phyloP scores from a whole-genome alignment of 2,113 vertebrate species.

The Sphaerodactylus townsendi region DNA sequence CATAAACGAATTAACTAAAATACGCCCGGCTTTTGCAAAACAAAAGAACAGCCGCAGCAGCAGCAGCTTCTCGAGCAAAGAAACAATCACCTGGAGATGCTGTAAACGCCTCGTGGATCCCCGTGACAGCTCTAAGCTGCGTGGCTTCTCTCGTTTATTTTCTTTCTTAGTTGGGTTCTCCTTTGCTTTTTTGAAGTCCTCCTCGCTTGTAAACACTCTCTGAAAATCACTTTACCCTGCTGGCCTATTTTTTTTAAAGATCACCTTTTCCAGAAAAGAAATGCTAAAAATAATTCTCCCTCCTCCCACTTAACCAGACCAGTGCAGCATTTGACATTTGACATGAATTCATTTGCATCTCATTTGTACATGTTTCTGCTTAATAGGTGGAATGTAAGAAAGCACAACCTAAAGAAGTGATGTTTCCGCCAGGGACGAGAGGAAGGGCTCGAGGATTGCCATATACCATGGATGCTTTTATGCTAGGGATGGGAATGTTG shows the following conservation, averaged over 20 bases:
- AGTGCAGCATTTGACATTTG: conserved; percentile 81
- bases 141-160: not conserved
- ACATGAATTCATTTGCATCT: conserved; percentile 83
- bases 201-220: conserved; percentile 60
- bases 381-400: conserved; percentile 99
- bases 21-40: not conserved
- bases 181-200: conserved; percentile 47
- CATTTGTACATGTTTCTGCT: conserved; percentile 79
- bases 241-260: conserved; percentile 64
- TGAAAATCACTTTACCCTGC: conserved; percentile 44
- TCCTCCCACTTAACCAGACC: conserved; percentile 62
- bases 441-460: conserved; percentile 92
- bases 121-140: not conserved
- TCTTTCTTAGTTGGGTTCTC: not conserved
- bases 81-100: not conserved
- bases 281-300: conserved; percentile 75
- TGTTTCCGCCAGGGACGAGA: conserved; percentile 96
- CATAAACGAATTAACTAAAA: too few species aligned
- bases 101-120: not conserved
- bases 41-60: not conserved
- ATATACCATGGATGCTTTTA: conserved; percentile 98
- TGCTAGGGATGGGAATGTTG: conserved; percentile 98
- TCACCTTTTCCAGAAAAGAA: conserved; percentile 41
- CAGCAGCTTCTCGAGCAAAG: not conserved
- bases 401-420: conserved; percentile 98